These are phyloP conservation scores for Riptortus pedestris DNA, from an alignment of 1,140 invertebrate species.

Conservation along the genomic window DNA sequence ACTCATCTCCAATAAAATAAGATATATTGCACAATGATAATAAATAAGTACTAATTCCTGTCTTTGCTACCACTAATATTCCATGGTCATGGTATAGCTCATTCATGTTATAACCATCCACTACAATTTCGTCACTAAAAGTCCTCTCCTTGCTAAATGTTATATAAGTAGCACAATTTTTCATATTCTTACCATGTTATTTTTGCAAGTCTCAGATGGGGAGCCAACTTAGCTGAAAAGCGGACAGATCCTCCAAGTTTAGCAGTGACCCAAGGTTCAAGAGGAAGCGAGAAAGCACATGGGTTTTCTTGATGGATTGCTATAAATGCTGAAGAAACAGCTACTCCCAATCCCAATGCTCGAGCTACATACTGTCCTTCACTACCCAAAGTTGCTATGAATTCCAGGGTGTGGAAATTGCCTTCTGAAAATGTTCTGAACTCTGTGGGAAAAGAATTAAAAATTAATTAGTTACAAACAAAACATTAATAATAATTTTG, in stretches of 20 bases:
- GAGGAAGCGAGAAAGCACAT: not conserved
- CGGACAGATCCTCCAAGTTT: not conserved
- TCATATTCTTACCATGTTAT: not conserved
- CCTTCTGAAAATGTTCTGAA: not conserved
- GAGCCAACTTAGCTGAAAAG: not conserved
- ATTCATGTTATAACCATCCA: too few relatives aligned
- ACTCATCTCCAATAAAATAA: too few relatives aligned
- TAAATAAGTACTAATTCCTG: too few relatives aligned
- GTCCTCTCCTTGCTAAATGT: too few relatives aligned
- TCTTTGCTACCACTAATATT: too few relatives aligned
- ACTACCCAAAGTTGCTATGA: not conserved
- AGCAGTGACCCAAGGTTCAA: not conserved
- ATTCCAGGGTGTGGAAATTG: conserved; percentile 1
- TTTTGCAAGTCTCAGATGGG: not conserved
- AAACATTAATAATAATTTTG: too few relatives aligned
- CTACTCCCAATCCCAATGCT: not conserved
- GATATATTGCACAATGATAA: too few relatives aligned
- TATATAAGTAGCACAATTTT: not conserved
- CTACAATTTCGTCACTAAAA: too few relatives aligned
- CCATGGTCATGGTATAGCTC: too few relatives aligned
- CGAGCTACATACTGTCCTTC: not conserved
- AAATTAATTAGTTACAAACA: too few relatives aligned
- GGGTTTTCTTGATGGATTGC: not conserved
- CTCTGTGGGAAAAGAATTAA: not conserved
- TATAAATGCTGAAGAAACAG: not conserved